phyloP scores from a whole-genome alignment of 2,797 vertebrate species.

The Poeciliopsis gracilis region DNA sequence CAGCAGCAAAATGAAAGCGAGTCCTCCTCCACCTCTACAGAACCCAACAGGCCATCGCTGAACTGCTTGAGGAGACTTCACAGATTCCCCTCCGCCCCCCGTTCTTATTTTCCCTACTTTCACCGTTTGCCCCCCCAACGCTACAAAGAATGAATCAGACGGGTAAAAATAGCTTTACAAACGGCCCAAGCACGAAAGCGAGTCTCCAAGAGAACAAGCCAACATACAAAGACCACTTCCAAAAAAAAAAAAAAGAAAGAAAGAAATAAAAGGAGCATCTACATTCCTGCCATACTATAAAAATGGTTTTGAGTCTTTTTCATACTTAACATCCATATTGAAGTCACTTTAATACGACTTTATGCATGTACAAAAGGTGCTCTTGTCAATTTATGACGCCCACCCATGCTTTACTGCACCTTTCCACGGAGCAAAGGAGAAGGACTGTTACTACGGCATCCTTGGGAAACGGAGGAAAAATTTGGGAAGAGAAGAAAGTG shows the following conservation, averaged over 20 bases:
- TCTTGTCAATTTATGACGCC: slow-evolving; percentile 38
- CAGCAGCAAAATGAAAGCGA: slow-evolving; percentile 55
- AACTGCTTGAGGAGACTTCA: slow-evolving; percentile 38
- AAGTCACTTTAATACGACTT: slow-evolving; percentile 29
- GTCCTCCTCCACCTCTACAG: slow-evolving; percentile 45
- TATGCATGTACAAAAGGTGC: slow-evolving; percentile 34
- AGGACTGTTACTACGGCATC: slow-evolving; percentile 70
- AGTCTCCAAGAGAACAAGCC: slow-evolving; percentile 37
- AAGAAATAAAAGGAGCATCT: slow-evolving; percentile 19
- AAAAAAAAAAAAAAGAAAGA: slow-evolving; percentile 7
- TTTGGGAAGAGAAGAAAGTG: slow-evolving; percentile 69
- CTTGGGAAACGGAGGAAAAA: slow-evolving; percentile 64
- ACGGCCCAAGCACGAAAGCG: slow-evolving; percentile 29
- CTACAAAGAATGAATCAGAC: slow-evolving; percentile 35
- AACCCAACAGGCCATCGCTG: slow-evolving; percentile 37
- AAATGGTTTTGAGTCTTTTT: background rate
- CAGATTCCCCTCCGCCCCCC: background rate
- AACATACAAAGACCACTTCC: slow-evolving; percentile 22
- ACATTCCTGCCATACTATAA: slow-evolving; percentile 1
- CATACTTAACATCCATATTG: background rate
- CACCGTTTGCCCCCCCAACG: slow-evolving; percentile 20
- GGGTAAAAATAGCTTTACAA: slow-evolving; percentile 51
- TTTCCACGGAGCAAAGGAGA: slow-evolving; percentile 32
- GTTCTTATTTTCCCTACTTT: slow-evolving; percentile 41
- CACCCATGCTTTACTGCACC: slow-evolving; percentile 40